Conservation (phyloP, 2,113 vertebrate genomes). For the Phylloscopus trochilus region DNA sequence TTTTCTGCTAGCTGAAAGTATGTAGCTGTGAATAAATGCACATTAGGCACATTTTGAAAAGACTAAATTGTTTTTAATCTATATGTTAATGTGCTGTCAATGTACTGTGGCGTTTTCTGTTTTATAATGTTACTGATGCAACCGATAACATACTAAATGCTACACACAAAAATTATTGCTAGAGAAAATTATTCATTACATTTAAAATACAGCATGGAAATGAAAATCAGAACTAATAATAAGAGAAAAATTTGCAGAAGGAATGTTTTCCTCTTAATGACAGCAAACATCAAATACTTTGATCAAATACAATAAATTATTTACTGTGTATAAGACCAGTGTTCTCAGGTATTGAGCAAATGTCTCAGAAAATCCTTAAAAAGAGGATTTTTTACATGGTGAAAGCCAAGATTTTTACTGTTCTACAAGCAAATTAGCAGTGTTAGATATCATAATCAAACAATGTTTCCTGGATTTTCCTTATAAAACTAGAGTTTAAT, state of each 20-base stretch:
- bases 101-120: not conserved
- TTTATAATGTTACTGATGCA: not conserved
- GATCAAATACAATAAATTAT: not conserved
- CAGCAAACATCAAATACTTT: not conserved
- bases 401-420: not conserved
- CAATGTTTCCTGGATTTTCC: not conserved
- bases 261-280: not conserved
- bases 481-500: not conserved
- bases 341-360: not conserved
- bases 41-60: not conserved
- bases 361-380: not conserved
- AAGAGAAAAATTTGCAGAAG: not conserved
- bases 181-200: not conserved
- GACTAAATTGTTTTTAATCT: conserved; percentile 54
- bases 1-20: not conserved
- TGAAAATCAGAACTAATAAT: not conserved
- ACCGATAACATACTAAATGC: not conserved
- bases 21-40: conserved; percentile 4
- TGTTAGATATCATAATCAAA: not conserved
- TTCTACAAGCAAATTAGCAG: not conserved
- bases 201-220: not conserved
- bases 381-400: not conserved
- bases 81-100: conserved; percentile 40
- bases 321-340: accelerated
- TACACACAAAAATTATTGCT: not conserved